Percentiles rank a stretch among this genome's conserved stretches.
These are phyloP conservation scores for Mionectes macconnelli DNA, from an alignment of 2,113 vertebrate genomes.

Conservation along the genomic window DNA sequence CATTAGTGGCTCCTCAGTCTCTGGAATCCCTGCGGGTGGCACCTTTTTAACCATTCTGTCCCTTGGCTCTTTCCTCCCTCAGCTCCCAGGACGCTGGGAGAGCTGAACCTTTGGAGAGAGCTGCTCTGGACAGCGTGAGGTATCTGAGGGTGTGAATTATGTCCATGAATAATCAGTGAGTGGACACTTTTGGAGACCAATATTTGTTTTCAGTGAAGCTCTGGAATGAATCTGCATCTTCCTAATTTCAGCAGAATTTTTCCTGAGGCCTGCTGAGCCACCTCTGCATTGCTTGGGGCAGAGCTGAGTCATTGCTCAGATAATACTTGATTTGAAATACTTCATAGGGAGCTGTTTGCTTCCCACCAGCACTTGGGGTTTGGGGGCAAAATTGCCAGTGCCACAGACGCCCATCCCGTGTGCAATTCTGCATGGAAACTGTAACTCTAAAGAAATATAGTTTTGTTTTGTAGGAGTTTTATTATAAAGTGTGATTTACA, in stretches of 20 bases:
- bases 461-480: slow-evolving; percentile 4
- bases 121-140: not conserved
- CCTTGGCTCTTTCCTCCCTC: not conserved
- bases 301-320: not conserved
- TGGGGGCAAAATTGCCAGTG: not conserved
- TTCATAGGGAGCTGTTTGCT: not conserved
- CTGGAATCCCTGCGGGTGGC: not conserved
- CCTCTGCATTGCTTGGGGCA: not conserved
- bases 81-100: not conserved
- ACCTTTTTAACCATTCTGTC: not conserved
- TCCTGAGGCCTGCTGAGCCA: not conserved
- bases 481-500: slow-evolving; percentile 31
- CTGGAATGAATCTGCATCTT: not conserved
- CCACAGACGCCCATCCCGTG: not conserved
- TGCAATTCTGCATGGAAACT: slow-evolving; percentile 25
- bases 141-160: not conserved
- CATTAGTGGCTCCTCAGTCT: not conserved
- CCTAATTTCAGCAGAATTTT: not conserved
- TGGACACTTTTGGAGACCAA: not conserved
- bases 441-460: not conserved
- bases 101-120: not conserved
- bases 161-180: not conserved
- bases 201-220: not conserved
- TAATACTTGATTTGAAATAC: not conserved
- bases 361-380: not conserved